Evolutionary conservation across 1,140 invertebrate species (phyloP).

Genomic region (Macrobrachium rosenbergii): DNA sequence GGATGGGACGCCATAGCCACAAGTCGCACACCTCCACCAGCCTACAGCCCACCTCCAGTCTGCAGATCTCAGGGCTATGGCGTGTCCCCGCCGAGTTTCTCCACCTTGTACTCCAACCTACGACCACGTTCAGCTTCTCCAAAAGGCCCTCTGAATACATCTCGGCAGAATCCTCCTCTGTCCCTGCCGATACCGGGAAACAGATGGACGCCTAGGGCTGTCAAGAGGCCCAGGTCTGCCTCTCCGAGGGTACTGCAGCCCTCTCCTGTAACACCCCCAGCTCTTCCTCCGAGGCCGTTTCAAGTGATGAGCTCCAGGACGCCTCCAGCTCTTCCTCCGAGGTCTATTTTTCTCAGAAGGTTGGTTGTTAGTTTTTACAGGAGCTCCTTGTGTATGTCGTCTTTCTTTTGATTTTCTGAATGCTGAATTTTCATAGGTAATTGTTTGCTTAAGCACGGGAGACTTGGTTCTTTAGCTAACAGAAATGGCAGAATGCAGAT

Average conservation of each 20-base stretch:
- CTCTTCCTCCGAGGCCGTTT: not conserved
- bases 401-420: no score
- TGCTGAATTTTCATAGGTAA: no score
- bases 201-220: constrained; percentile 14
- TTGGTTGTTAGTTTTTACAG: not conserved
- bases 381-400: not conserved
- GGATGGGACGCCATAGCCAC: constrained; percentile 3
- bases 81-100: constrained; percentile 21
- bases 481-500: no score
- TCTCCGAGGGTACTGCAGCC: not conserved
- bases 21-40: not conserved
- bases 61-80: not conserved
- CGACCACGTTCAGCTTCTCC: constrained; percentile 30
- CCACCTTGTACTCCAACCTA: not conserved
- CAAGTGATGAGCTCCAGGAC: no score
- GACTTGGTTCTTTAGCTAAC: no score
- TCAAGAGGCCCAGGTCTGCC: not conserved
- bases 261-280: constrained; percentile 23
- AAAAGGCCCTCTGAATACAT: not conserved
- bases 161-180: constrained; percentile 9
- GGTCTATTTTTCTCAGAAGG: constrained; percentile 34
- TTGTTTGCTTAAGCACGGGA: no score
- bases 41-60: no score
- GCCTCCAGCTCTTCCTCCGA: not conserved
- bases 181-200: constrained; percentile 28